Conservation (phyloP, 2,888 invertebrate species). For the Dryococelus australis region DNA sequence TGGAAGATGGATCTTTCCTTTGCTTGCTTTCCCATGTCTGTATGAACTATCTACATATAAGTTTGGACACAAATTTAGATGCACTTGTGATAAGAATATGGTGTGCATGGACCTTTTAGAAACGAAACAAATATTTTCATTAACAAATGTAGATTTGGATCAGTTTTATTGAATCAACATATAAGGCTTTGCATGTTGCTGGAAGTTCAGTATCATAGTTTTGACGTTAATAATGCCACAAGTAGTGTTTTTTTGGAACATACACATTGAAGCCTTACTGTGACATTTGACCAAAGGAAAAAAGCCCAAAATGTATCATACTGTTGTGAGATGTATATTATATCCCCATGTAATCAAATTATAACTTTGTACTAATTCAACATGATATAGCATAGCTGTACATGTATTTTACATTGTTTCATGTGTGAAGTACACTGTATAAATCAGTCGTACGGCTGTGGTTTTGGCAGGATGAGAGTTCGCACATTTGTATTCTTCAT, state of each 20-base stretch:
- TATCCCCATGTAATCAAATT: not conserved
- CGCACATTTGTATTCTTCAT: not conserved
- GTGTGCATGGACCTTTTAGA: not conserved
- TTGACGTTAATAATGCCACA: not conserved
- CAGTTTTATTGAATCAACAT: too few species aligned
- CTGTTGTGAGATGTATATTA: not conserved
- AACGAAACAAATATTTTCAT: not conserved
- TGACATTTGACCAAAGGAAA: slow-evolving; percentile 1
- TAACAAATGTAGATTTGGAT: not conserved
- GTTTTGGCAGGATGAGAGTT: not conserved
- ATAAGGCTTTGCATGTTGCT: not conserved
- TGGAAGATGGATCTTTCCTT: not conserved
- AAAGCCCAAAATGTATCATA: not conserved
- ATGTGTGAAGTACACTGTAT: not conserved
- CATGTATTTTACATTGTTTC: slow-evolving; percentile 1
- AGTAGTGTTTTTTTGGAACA: not conserved
- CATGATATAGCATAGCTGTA: not conserved
- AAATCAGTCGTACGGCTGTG: not conserved
- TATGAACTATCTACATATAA: not conserved
- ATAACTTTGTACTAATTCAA: not conserved
- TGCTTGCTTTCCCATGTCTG: not conserved
- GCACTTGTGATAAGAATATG: not conserved
- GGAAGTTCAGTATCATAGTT: not conserved
- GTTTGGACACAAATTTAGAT: not conserved
- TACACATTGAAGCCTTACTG: not conserved